phyloP scores from a whole-genome alignment of 2,113 vertebrate species.

The Vidua macroura region DNA sequence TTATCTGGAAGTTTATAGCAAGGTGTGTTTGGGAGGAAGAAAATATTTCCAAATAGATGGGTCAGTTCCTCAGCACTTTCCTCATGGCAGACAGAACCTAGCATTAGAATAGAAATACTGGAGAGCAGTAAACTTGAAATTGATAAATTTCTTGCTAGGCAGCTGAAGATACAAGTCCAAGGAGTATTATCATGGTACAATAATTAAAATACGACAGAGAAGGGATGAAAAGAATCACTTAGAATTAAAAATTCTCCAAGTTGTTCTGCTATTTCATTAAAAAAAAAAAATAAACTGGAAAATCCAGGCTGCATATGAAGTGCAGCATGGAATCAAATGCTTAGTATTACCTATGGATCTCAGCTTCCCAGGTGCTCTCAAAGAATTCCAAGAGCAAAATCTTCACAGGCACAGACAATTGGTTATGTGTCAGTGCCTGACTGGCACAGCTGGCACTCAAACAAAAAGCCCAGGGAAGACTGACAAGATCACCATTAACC shows the following conservation, averaged over 20 bases:
- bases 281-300: background rate
- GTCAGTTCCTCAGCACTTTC: background rate
- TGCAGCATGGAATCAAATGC: background rate
- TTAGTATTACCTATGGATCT: background rate
- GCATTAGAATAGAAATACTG: background rate
- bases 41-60: background rate
- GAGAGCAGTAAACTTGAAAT: background rate
- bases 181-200: background rate
- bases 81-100: background rate
- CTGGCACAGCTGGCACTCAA: background rate
- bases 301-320: background rate
- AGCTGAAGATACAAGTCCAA: background rate
- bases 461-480: background rate
- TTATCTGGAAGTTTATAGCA: background rate
- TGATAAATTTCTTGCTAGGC: background rate
- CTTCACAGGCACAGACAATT: background rate
- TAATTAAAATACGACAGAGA: background rate
- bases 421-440: background rate
- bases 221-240: background rate
- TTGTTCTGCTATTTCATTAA: background rate
- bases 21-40: background rate
- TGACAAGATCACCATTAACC: background rate
- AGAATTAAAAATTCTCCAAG: background rate
- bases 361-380: background rate
- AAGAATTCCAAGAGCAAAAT: background rate